Evolutionary conservation across 2,113 vertebrate genomes (phyloP).

Genomic region (Pavo muticus): DNA sequence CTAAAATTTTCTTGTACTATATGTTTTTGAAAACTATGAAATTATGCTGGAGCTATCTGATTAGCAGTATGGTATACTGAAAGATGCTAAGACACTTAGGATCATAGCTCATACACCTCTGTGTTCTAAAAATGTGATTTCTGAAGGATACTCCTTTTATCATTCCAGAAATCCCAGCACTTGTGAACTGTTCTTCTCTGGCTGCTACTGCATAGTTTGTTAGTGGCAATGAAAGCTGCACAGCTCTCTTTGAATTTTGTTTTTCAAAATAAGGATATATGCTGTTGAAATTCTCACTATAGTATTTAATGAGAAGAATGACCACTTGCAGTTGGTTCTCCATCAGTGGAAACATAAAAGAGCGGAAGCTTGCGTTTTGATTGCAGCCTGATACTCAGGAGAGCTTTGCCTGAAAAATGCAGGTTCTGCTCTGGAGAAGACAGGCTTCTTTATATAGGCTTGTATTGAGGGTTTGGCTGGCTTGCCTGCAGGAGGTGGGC

Average conservation of each 20-base stretch:
- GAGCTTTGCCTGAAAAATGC: background rate
- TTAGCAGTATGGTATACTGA: background rate
- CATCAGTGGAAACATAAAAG: background rate
- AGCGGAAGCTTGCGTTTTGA: background rate
- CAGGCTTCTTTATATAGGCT: background rate
- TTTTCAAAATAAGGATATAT: background rate
- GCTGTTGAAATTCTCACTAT: background rate
- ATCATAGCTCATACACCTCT: background rate
- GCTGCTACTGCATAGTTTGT: background rate
- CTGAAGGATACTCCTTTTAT: background rate
- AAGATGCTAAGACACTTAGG: background rate
- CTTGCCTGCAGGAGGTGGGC: background rate
- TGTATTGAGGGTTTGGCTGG: background rate
- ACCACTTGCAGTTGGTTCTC: background rate
- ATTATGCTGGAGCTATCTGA: background rate
- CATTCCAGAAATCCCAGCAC: background rate
- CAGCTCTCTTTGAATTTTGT: background rate
- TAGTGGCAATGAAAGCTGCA: background rate
- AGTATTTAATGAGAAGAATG: background rate
- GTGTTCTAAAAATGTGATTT: background rate
- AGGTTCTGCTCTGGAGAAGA: background rate
- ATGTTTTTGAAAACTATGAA: background rate
- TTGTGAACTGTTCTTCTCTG: background rate
- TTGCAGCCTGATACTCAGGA: background rate
- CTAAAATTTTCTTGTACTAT: background rate